Percentiles rank a stretch among this genome's conserved stretches.
Conservation (phyloP, 2,113 vertebrate species). For the Calidris pugnax region DNA sequence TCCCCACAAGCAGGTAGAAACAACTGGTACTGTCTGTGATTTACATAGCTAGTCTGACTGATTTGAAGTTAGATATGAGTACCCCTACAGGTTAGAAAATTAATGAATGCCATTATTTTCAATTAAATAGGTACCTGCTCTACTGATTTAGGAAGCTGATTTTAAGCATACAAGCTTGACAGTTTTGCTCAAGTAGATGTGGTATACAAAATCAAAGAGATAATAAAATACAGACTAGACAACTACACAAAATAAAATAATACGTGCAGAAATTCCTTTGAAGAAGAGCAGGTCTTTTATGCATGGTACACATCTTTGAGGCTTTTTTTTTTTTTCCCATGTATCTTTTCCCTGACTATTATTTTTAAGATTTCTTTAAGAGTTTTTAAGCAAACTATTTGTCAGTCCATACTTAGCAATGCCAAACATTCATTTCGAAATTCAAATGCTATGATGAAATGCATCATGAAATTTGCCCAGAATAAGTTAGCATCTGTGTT, state of each 20-base stretch:
- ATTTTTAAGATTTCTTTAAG: neutral
- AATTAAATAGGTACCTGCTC: conserved; percentile 20
- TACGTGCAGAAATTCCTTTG: neutral
- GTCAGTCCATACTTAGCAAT: neutral
- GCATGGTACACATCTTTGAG: neutral
- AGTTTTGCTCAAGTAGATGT: neutral
- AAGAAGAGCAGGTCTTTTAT: neutral
- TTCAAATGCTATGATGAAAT: neutral
- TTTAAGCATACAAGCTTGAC: neutral
- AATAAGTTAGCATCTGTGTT: neutral
- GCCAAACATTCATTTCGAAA: neutral
- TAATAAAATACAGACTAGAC: neutral
- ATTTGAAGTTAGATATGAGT: conserved; percentile 33
- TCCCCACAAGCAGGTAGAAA: conserved; percentile 18
- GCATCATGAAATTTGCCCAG: neutral
- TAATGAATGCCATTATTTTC: conserved; percentile 29
- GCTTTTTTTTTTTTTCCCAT: neutral
- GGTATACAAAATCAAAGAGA: neutral
- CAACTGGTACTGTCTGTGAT: conserved; percentile 22
- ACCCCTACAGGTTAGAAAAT: conserved; percentile 42
- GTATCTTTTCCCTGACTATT: neutral
- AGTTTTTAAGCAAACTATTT: neutral
- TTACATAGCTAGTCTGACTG: neutral
- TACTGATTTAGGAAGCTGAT: neutral
- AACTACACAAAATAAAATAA: neutral